These are phyloP conservation scores for Sarcophaga subvicina DNA, from an alignment of 2,888 invertebrate genomes.

Conservation along the genomic window DNA sequence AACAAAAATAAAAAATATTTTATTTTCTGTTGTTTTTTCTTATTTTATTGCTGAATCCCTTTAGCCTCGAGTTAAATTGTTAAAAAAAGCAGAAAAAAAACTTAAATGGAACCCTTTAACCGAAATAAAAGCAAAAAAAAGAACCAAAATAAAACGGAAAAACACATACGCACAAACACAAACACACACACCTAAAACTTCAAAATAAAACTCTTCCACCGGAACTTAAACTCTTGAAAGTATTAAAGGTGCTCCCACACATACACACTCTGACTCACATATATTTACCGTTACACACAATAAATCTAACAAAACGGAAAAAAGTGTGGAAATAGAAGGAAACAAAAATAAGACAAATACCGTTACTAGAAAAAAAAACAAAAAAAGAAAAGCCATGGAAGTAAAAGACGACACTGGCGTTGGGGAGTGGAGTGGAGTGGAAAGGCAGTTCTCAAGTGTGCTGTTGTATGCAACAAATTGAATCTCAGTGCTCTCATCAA, in stretches of 20 bases:
- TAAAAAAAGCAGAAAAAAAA: conserved; percentile 7
- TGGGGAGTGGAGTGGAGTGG: not conserved
- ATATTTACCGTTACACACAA: not conserved
- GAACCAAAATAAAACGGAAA: conserved; percentile 1
- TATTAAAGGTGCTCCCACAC: conserved; percentile 43
- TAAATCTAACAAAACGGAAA: conserved; percentile 37
- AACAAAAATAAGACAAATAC: conserved; percentile 48
- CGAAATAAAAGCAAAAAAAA: conserved; percentile 10
- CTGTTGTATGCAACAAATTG: conserved; percentile 66
- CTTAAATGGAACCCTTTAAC: conserved; percentile 39
- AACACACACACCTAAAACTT: not conserved
- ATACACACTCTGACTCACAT: not conserved
- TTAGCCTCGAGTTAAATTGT: conserved; percentile 44
- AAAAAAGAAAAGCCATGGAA: not conserved
- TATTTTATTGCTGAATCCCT: not conserved
- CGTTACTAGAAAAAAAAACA: conserved; percentile 18
- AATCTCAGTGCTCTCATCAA: conserved; percentile 64
- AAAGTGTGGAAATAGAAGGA: not conserved
- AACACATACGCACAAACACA: conserved; percentile 28
- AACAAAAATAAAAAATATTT: no score
- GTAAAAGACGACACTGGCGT: not conserved
- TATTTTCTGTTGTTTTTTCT: not conserved
- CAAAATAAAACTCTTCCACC: not conserved
- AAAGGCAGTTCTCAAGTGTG: conserved; percentile 40
- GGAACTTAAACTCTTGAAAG: conserved; percentile 52